Evolutionary conservation across 2,797 vertebrate species (phyloP).

Genomic region (Pseudochirops cupreus): DNA sequence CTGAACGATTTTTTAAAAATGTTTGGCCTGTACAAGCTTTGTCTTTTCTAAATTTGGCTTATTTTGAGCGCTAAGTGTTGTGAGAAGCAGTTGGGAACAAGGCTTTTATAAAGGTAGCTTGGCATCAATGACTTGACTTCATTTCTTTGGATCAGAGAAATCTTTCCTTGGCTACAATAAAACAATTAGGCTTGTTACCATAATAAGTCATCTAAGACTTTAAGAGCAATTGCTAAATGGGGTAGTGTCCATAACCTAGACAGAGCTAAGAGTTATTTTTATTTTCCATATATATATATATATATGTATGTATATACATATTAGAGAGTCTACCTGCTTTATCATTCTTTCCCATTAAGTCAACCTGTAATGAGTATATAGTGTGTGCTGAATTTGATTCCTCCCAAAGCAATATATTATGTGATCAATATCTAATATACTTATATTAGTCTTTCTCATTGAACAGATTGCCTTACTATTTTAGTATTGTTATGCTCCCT

Average conservation of each 20-base stretch:
- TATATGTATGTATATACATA: too few relatives aligned
- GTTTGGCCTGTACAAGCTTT: conserved; percentile 46
- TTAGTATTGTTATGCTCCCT: not conserved
- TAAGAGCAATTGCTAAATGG: not conserved
- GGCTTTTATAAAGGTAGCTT: conserved; percentile 16
- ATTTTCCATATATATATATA: not conserved
- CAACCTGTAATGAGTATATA: not conserved
- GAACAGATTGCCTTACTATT: conserved; percentile 3
- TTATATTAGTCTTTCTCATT: conserved; percentile 19
- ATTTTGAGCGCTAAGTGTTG: conserved; percentile 31
- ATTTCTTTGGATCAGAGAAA: conserved; percentile 16
- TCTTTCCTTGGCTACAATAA: conserved; percentile 14
- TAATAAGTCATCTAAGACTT: not conserved
- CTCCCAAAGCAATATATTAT: conserved; percentile 24
- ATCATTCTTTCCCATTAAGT: conserved; percentile 11
- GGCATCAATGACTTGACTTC: not conserved
- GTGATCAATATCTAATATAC: conserved; percentile 17
- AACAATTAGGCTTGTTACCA: not conserved
- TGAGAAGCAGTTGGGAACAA: conserved; percentile 36
- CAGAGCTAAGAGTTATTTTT: not conserved
- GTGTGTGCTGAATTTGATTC: not conserved
- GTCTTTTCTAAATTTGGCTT: conserved; percentile 20
- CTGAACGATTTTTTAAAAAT: not conserved
- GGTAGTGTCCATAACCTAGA: not conserved
- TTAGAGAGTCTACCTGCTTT: conserved; percentile 13